Evolutionary conservation across 2,113 vertebrate species (phyloP).

Genomic region (Argyrosomus japonicus): DNA sequence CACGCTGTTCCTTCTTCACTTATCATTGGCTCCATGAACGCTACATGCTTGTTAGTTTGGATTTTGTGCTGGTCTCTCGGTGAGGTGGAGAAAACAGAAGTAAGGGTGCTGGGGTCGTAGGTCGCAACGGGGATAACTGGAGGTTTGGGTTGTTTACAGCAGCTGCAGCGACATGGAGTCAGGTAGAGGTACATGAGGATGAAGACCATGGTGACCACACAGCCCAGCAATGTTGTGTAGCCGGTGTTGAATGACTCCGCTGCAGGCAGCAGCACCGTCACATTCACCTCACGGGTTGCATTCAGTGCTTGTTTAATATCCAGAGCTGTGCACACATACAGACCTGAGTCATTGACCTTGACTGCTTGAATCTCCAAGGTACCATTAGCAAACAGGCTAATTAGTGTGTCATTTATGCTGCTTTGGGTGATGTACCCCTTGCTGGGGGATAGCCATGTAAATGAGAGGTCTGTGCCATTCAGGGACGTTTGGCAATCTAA

Average conservation of each 20-base stretch:
- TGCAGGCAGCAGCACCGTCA: slow-evolving; percentile 83
- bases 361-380: slow-evolving; percentile 88
- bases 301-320: slow-evolving; percentile 86
- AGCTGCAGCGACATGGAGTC: slow-evolving; percentile 91
- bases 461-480: slow-evolving; percentile 78
- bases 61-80: slow-evolving; percentile 77
- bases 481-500: slow-evolving; percentile 88
- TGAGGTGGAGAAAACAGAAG: slow-evolving; percentile 68
- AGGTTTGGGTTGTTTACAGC: slow-evolving; percentile 81
- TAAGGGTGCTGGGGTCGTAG: slow-evolving; percentile 60
- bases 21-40: slow-evolving; percentile 90
- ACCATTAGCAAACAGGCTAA: slow-evolving; percentile 87
- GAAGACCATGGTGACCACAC: slow-evolving; percentile 87
- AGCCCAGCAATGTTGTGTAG: slow-evolving; percentile 94
- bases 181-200: slow-evolving; percentile 94
- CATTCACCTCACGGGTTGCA: slow-evolving; percentile 89
- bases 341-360: slow-evolving; percentile 88
- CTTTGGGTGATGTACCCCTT: slow-evolving; percentile 83
- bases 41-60: slow-evolving; percentile 87
- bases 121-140: slow-evolving; percentile 47
- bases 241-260: slow-evolving; percentile 91
- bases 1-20: slow-evolving; percentile 85
- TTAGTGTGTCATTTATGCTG: slow-evolving; percentile 83
- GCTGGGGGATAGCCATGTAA: slow-evolving; percentile 89
- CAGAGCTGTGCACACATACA: slow-evolving; percentile 91